phyloP scores from a whole-genome alignment of 92 coral and sea anemone genomes.

The Zoanthus solanderi region DNA sequence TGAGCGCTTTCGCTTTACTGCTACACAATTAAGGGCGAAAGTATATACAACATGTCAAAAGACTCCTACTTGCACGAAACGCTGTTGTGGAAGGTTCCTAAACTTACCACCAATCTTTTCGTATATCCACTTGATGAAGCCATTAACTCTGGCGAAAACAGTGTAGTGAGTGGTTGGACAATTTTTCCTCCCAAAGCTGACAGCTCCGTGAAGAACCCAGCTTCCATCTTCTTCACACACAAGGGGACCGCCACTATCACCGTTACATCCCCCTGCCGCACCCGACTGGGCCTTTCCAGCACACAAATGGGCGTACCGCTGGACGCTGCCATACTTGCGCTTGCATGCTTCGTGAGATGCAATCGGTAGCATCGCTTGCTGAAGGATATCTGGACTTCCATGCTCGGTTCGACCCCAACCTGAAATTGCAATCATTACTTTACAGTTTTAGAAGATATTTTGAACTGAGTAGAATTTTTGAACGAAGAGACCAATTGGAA shows the following conservation, averaged over 20 bases:
- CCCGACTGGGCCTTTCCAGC: constrained; percentile 79
- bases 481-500: too few relatives aligned
- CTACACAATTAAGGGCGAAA: background rate
- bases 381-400: constrained; percentile 70
- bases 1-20: background rate
- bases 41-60: background rate
- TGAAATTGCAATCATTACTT: background rate
- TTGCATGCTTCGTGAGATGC: constrained; percentile 55
- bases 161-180: constrained; percentile 81
- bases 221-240: constrained; percentile 71
- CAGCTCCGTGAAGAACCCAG: constrained; percentile 87
- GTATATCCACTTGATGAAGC: constrained; percentile 71
- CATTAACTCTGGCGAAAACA: constrained; percentile 76
- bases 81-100: background rate
- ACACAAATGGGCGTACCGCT: constrained; percentile 62
- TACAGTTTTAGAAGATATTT: background rate
- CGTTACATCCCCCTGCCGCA: constrained; percentile 84
- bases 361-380: constrained; percentile 76
- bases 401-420: constrained; percentile 79
- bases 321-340: constrained; percentile 53
- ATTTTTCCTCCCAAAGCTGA: constrained; percentile 74
- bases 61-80: background rate
- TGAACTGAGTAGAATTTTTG: too few relatives aligned
- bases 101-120: constrained; percentile 62
- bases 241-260: constrained; percentile 86